Evolutionary conservation across 2,113 vertebrate genomes (phyloP).

Genomic region (Pitta sordida): DNA sequence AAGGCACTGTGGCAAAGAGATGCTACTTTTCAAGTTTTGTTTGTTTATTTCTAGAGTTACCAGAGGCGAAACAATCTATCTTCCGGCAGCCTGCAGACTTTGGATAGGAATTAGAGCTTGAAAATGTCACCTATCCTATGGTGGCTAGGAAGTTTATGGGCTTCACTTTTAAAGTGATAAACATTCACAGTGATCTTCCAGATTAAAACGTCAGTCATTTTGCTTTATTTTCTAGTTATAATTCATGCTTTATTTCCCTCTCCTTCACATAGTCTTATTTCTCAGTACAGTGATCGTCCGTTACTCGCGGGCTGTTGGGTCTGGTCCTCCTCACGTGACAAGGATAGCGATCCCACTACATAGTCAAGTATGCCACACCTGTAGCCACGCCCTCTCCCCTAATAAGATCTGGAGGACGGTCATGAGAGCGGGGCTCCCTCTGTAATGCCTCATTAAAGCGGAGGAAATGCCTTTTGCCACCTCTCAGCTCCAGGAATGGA

Average conservation of each 20-base stretch:
- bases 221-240: neutral
- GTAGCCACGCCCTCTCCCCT: too few relatives aligned
- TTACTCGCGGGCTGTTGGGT: too few relatives aligned
- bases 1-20: neutral
- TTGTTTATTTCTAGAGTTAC: constrained; percentile 32
- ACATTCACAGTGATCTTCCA: neutral
- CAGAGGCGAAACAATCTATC: constrained; percentile 17
- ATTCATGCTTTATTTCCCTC: neutral
- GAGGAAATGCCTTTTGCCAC: too few relatives aligned
- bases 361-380: too few relatives aligned
- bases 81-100: constrained; percentile 21
- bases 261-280: neutral
- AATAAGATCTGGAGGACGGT: too few relatives aligned
- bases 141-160: neutral
- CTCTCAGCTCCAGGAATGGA: too few relatives aligned
- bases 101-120: constrained; percentile 41
- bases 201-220: neutral
- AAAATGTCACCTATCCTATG: constrained; percentile 3
- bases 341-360: too few relatives aligned
- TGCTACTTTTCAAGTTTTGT: constrained; percentile 31
- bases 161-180: constrained; percentile 10
- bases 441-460: too few relatives aligned
- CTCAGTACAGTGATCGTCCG: too few relatives aligned
- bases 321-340: too few relatives aligned
- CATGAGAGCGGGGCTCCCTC: too few relatives aligned